phyloP scores from a whole-genome alignment of 2,888 invertebrate species.

The Clistopyga incitator region DNA sequence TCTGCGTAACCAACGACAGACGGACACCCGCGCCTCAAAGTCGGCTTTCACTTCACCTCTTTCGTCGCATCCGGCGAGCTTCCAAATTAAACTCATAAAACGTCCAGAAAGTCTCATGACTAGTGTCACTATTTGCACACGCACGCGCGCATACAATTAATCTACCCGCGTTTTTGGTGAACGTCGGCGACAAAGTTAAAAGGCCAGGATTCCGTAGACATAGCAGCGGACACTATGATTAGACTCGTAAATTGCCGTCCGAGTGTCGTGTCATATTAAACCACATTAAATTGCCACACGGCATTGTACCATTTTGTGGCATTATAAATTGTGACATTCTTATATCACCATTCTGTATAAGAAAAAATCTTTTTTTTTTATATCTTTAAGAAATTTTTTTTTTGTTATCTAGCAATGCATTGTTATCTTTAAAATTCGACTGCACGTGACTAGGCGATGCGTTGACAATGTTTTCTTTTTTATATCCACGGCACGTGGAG shows the following conservation, averaged over 20 bases:
- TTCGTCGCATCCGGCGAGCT: conserved; percentile 60
- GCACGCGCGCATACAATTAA: conserved; percentile 35
- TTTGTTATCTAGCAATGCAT: neutral
- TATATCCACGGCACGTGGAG: neutral
- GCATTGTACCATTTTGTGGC: conserved; percentile 45
- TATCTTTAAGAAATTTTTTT: too few species aligned
- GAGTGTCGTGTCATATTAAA: conserved; percentile 64
- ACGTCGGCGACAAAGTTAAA: conserved; percentile 47
- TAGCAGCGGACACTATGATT: conserved; percentile 72
- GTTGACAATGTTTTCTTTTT: conserved; percentile 14
- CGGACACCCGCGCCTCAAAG: conserved; percentile 25
- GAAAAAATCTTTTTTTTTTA: neutral
- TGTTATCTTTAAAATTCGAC: neutral
- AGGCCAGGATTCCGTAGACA: conserved; percentile 51
- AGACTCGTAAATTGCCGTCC: conserved; percentile 78
- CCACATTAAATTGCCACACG: conserved; percentile 50
- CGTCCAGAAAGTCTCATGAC: conserved; percentile 71
- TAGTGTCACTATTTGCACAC: conserved; percentile 68
- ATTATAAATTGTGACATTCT: conserved; percentile 8
- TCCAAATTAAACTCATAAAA: conserved; percentile 83
- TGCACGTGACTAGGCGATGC: conserved; percentile 6
- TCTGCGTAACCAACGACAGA: conserved; percentile 61
- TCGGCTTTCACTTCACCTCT: conserved; percentile 22
- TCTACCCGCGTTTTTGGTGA: conserved; percentile 41
- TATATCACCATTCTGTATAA: neutral